These are phyloP conservation scores for Bombus soroeensis DNA, from an alignment of 1,140 invertebrate species.

Conservation along the genomic window DNA sequence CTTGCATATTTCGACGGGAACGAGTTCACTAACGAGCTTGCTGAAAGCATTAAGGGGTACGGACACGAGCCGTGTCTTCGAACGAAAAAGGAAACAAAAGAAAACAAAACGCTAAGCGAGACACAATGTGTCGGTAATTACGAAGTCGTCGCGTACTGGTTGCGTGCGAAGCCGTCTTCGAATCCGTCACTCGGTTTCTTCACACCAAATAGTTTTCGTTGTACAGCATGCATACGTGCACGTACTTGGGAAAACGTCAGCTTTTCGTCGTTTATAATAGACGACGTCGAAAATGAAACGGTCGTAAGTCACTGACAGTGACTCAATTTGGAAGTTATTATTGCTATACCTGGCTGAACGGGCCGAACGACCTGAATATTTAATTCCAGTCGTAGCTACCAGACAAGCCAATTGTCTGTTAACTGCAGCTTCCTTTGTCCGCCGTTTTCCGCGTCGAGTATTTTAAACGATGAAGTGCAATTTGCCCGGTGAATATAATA, in stretches of 20 bases:
- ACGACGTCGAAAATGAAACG: not conserved
- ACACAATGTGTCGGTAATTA: conserved; percentile 59
- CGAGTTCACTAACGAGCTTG: conserved; percentile 45
- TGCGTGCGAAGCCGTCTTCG: conserved; percentile 19
- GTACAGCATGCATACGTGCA: not conserved
- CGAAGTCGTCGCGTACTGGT: conserved; percentile 36
- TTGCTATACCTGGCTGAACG: not conserved
- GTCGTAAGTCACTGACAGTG: conserved; percentile 20
- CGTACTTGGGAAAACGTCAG: not conserved
- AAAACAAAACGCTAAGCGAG: conserved; percentile 20
- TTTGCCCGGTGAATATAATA: conserved; percentile 26
- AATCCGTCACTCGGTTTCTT: conserved; percentile 21
- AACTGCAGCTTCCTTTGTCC: conserved; percentile 34
- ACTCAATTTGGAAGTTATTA: conserved; percentile 38
- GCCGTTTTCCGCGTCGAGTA: conserved; percentile 20
- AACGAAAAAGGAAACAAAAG: not conserved
- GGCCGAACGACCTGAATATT: conserved; percentile 20
- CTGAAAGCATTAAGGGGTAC: conserved; percentile 39
- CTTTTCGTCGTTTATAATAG: not conserved
- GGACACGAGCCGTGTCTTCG: conserved; percentile 12
- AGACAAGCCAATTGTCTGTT: conserved; percentile 47
- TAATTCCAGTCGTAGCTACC: conserved; percentile 12
- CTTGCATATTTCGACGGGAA: conserved; percentile 32
- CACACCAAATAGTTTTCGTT: not conserved
- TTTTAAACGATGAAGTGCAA: conserved; percentile 39